Percentiles rank a stretch among this genome's conserved stretches.
Conservation (phyloP, 1,140 invertebrate genomes). For the Papilio xuthus region DNA sequence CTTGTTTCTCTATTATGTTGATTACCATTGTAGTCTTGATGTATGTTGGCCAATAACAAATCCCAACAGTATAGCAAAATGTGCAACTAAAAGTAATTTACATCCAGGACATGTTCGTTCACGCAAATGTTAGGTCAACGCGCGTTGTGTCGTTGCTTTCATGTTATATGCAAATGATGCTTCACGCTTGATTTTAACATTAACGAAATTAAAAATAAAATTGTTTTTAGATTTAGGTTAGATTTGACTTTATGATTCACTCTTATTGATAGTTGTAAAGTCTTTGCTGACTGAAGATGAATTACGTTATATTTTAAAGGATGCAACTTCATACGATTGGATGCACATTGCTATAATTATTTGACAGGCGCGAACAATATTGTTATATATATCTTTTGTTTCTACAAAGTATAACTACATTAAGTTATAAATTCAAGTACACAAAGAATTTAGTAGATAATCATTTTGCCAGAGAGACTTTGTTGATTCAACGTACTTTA, state of each 20-base stretch:
- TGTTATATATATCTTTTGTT: no score
- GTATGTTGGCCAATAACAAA: no score
- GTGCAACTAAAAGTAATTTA: not conserved
- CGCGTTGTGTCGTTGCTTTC: not conserved
- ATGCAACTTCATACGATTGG: no score
- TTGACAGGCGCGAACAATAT: no score
- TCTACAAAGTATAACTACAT: not conserved
- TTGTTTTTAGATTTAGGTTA: not conserved
- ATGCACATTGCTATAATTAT: no score
- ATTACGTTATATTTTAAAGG: no score
- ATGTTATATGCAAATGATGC: not conserved
- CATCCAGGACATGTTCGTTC: not conserved
- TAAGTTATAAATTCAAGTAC: not conserved
- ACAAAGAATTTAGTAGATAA: not conserved
- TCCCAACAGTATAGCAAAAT: no score
- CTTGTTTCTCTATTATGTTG: no score
- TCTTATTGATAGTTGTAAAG: no score
- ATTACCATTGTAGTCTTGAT: no score
- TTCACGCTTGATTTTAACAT: not conserved
- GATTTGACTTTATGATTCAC: no score
- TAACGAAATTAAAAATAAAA: not conserved
- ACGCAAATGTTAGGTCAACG: conserved; percentile 1
- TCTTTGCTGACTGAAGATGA: no score
- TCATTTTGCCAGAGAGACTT: not conserved
- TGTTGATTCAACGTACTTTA: not conserved